phyloP scores from a whole-genome alignment of 2,888 invertebrate genomes.

The Apodemia zela region DNA sequence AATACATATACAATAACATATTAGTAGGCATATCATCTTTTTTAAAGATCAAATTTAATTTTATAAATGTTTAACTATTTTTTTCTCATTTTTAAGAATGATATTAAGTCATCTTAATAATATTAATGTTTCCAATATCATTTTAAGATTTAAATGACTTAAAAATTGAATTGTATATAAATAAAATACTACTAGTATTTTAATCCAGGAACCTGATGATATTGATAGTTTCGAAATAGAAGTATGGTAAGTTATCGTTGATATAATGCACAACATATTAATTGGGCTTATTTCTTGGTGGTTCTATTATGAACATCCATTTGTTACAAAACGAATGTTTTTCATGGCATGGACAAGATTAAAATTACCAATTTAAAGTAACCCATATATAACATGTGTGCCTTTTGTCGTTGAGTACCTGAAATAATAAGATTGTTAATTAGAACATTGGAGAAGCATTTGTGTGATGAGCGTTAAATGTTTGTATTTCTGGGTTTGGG shows the following conservation, averaged over 20 bases:
- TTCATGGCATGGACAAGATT: background rate
- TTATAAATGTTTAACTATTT: conserved; percentile 2
- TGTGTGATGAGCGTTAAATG: no score
- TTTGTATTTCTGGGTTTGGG: no score
- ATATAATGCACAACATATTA: background rate
- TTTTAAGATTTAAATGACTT: background rate
- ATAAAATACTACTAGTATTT: background rate
- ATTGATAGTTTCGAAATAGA: background rate
- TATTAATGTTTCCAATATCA: background rate
- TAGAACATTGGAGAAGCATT: no score
- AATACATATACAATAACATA: conserved; percentile 2
- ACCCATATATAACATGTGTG: no score
- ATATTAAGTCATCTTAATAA: no score
- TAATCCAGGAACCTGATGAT: background rate
- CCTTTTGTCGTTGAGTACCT: no score
- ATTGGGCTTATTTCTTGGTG: background rate
- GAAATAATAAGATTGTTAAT: no score
- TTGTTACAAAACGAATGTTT: background rate
- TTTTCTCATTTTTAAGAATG: no score
- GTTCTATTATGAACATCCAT: background rate
- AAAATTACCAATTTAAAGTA: no score
- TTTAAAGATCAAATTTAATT: background rate
- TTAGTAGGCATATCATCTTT: conserved; percentile 5
- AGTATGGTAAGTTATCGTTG: background rate
- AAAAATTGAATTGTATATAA: background rate